Percentiles rank a stretch among this genome's conserved stretches.
These are phyloP conservation scores for Talpa occidentalis DNA, from an alignment of 2,113 vertebrate genomes.

Conservation along the genomic window DNA sequence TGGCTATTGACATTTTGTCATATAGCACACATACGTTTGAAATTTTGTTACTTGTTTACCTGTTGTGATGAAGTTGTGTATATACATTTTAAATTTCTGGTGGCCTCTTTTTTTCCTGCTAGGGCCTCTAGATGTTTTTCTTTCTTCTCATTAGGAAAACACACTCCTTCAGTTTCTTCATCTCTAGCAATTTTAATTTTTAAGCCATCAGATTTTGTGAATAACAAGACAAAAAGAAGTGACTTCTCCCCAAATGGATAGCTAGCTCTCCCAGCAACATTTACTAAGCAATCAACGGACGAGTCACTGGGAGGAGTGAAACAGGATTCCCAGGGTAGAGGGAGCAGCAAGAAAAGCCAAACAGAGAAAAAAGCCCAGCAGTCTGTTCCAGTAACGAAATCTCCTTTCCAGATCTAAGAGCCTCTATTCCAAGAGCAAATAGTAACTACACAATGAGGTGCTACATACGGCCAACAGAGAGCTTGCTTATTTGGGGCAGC, in stretches of 20 bases:
- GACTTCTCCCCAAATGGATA: neutral
- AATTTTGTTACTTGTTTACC: neutral
- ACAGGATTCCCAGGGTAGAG: neutral
- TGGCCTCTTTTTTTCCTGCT: neutral
- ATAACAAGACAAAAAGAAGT: neutral
- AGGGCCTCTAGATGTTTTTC: neutral
- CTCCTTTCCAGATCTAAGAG: neutral
- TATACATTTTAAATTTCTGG: neutral
- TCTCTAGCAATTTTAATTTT: neutral
- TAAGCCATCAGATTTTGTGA: neutral
- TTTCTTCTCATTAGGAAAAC: neutral
- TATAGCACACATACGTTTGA: neutral
- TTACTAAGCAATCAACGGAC: neutral
- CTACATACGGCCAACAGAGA: neutral
- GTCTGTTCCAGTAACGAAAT: neutral
- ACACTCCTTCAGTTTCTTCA: neutral
- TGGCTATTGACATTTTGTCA: neutral
- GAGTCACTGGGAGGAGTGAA: neutral
- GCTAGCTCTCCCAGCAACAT: neutral
- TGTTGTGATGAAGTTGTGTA: neutral
- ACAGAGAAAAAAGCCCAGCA: neutral
- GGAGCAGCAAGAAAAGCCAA: too few species aligned
- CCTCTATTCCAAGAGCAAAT: neutral
- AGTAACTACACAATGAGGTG: neutral
- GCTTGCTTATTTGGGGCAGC: neutral